Conservation (phyloP, 2,113 vertebrate species). For the Hyla sarda region DNA sequence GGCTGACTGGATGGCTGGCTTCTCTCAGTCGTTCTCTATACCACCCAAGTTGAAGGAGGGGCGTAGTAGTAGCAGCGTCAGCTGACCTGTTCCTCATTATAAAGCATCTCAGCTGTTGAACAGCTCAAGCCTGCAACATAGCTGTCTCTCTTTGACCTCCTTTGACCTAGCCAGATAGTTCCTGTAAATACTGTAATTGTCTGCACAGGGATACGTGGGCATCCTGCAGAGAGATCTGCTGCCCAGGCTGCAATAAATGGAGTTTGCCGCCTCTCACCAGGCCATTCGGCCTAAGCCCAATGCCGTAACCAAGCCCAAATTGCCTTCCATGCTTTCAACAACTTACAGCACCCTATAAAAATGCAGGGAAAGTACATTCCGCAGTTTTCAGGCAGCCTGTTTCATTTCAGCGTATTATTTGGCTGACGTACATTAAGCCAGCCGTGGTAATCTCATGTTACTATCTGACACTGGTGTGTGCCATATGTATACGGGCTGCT, state of each 20-base stretch:
- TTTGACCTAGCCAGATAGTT: conserved; percentile 45
- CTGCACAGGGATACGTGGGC: neutral
- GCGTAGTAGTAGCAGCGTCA: conserved; percentile 63
- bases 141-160: conserved; percentile 45
- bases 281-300: neutral
- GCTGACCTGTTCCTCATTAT: conserved; percentile 64
- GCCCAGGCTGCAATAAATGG: neutral
- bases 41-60: conserved; percentile 82
- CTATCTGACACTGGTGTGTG: conserved; percentile 29
- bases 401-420: conserved; percentile 47
- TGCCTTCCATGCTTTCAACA: neutral
- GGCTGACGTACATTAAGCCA: conserved; percentile 46
- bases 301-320: conserved; percentile 21
- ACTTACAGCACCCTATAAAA: conserved; percentile 38
- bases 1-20: conserved; percentile 55
- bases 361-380: conserved; percentile 42
- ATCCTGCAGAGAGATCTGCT: neutral
- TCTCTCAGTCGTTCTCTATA: conserved; percentile 67
- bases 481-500: conserved; percentile 3
- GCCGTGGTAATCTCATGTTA: conserved; percentile 32
- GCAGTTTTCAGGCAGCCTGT: conserved; percentile 33
- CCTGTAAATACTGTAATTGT: conserved; percentile 43
- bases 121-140: conserved; percentile 48
- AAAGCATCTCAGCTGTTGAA: conserved; percentile 55
- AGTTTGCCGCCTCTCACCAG: neutral